These are phyloP conservation scores for Eueremaeus valkanovi DNA, from an alignment of 2,888 invertebrate species.

Conservation along the genomic window DNA sequence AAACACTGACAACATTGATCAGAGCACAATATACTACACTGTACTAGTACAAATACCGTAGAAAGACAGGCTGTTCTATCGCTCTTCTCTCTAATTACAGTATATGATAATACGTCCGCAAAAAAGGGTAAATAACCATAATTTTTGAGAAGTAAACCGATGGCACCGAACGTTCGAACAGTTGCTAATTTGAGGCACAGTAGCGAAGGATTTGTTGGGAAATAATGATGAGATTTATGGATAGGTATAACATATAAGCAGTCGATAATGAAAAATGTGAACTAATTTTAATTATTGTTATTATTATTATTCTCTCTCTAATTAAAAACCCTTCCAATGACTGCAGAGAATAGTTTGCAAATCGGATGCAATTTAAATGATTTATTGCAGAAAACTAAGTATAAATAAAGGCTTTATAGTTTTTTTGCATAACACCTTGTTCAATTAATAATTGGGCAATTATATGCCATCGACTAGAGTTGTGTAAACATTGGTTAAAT, in stretches of 20 bases:
- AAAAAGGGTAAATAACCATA: conserved; percentile 11
- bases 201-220: neutral
- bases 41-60: too few species aligned
- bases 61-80: neutral
- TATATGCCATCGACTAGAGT: too few species aligned
- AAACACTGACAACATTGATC: too few species aligned
- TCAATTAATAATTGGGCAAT: too few species aligned
- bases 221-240: neutral
- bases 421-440: too few species aligned
- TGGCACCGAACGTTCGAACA: neutral
- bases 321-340: neutral
- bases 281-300: neutral
- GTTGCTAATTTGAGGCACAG: neutral
- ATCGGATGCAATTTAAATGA: neutral
- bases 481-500: too few species aligned
- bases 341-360: neutral
- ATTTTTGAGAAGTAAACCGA: neutral
- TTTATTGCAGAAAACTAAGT: neutral
- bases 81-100: neutral
- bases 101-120: neutral
- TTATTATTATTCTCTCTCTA: neutral
- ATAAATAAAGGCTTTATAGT: too few species aligned
- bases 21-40: too few species aligned
- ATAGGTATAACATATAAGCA: neutral
- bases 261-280: neutral